Percentiles rank a stretch among this genome's conserved stretches.
These are phyloP conservation scores for Campaea margaritaria DNA, from an alignment of 2,888 invertebrate genomes.

Conservation along the genomic window DNA sequence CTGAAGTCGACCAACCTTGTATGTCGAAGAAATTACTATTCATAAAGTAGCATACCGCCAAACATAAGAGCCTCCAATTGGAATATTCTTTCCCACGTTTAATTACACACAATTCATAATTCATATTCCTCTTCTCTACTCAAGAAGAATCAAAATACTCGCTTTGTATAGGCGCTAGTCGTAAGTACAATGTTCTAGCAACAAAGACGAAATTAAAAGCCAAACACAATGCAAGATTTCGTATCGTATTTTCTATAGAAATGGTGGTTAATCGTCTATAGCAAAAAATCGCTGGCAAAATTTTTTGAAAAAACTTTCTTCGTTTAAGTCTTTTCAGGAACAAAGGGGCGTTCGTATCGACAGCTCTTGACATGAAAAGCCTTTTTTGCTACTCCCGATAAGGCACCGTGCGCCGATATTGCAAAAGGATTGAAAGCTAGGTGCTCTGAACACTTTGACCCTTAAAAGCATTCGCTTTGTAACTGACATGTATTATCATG, in stretches of 20 bases:
- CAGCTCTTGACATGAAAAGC: constrained; percentile 80
- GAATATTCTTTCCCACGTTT: neutral
- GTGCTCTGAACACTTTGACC: constrained; percentile 57
- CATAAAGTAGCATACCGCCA: neutral
- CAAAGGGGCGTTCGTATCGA: constrained; percentile 76
- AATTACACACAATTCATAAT: neutral
- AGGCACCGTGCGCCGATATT: constrained; percentile 65
- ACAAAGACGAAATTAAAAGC: constrained; percentile 6
- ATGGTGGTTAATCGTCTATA: constrained; percentile 30
- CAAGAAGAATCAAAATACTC: neutral
- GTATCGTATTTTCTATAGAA: constrained; percentile 14
- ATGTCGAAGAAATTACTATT: neutral
- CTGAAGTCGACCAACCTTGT: constrained; percentile 41
- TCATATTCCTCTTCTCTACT: neutral
- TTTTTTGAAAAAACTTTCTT: constrained; percentile 40
- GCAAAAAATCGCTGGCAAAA: constrained; percentile 15
- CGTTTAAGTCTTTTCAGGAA: constrained; percentile 57
- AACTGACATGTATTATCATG: constrained; percentile 49
- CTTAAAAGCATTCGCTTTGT: constrained; percentile 63
- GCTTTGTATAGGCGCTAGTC: neutral
- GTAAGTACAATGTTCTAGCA: constrained; percentile 10
- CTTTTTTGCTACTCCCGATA: constrained; percentile 79
- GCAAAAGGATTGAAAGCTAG: constrained; percentile 58
- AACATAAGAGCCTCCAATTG: neutral
- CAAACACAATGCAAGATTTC: constrained; percentile 12